Evolutionary conservation across 2,113 vertebrate species (phyloP), one percentile per base, ranked within the genome.

Genomic region (Amia ocellicauda): DNA sequence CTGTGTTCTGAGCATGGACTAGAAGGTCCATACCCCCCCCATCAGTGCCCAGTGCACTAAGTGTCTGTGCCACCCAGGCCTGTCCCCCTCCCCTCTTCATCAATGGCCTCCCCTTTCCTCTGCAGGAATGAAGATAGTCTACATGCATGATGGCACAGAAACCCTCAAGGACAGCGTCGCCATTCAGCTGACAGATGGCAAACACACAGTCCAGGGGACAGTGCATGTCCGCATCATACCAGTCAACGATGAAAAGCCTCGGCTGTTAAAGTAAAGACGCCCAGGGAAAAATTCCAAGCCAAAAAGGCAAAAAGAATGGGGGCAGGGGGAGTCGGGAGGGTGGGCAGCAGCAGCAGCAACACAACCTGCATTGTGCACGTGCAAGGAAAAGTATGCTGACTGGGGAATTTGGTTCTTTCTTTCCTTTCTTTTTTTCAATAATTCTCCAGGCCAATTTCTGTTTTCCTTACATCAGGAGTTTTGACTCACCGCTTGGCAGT

Each of bases 131-230:
- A 87, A 82, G 83, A 80, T 92, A 70, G 65, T 85, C 69, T 93
- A 93, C 84, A 78, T 90, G 78, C 93, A 94, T 70, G 91, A 94
- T 78, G 90, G 89, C 88, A 90, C 90, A 62, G 93, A 96, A 81
- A 93, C 86, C 80, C 87, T 86, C 78, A 78, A 89, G 87, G 94
- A 95, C 82, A 73, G 70, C 54, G 80, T 93, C 82, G 77, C 76
- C 59, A 36, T 90, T 70, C 85, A 78, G 80, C 88, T 96, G 91
- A 93, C 91, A 88, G 94, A 96, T 87, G 93, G 94, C 75, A 85
- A 85, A 74, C 88, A 85, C 83, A 76, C 86, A 78, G 91, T 93
- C 73, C 83, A 86, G 81, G 86, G 85, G 80, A 91, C 84, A 63
- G 83, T 89, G 65, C 77, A 82, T 71, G 83, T 94, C 86, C 85